A percentile compares a stretch with the other conserved stretches of the same genome.
These are phyloP conservation scores for Microctonus brassicae DNA, from an alignment of 2,888 invertebrate species.

Conservation along the genomic window DNA sequence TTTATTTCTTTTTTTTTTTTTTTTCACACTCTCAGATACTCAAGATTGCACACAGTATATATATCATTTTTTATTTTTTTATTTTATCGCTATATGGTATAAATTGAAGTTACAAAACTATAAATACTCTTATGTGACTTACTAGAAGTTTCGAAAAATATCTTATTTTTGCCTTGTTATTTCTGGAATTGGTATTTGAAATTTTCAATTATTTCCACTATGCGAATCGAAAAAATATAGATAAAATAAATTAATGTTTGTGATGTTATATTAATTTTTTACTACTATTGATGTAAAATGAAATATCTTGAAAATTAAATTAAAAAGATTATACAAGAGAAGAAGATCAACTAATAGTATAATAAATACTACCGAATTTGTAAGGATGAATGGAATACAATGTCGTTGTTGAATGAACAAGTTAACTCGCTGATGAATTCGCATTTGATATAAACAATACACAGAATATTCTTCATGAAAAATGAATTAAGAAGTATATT, in stretches of 20 bases:
- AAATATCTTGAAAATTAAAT: too few relatives aligned
- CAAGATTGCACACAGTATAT: not conserved
- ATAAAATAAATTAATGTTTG: too few relatives aligned
- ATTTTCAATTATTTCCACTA: not conserved
- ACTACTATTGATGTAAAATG: too few relatives aligned
- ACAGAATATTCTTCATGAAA: not conserved
- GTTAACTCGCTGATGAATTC: too few relatives aligned
- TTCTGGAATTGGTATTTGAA: not conserved
- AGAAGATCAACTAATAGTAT: too few relatives aligned
- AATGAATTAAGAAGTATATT: not conserved
- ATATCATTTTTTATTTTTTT: not conserved
- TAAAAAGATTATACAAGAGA: too few relatives aligned
- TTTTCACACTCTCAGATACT: not conserved
- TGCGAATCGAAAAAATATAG: not conserved
- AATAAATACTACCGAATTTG: too few relatives aligned
- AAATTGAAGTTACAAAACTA: not conserved
- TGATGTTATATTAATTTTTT: too few relatives aligned
- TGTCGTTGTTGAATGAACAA: too few relatives aligned
- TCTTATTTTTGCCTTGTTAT: not conserved
- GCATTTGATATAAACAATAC: not conserved
- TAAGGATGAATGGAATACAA: too few relatives aligned
- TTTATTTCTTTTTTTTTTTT: conserved; percentile 26
- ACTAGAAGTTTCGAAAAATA: not conserved
- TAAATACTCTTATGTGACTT: not conserved
- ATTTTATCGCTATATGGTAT: too few relatives aligned